Evolutionary conservation across 2,888 invertebrate species (phyloP), one percentile per base, ranked within the genome.

Genomic region (Leucozona laternaria): DNA sequence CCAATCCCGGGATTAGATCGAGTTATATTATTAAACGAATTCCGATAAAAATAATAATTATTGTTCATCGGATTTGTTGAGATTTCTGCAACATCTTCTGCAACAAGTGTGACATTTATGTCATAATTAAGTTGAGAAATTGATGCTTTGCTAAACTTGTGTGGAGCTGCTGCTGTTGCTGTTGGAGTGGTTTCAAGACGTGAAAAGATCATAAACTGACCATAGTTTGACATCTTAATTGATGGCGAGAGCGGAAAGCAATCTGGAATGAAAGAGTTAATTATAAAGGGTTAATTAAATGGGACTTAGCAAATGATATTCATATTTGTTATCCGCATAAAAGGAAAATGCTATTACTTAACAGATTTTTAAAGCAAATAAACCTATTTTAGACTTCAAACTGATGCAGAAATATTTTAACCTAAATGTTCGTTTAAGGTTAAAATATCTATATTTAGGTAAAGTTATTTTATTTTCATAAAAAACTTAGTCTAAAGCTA

Each of bases 1-100:
- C 85, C 62, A 70, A 70, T 81, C 62, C 75, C 28, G 58, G 64
- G 78, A 86, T 86, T 81, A 78, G 77, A 81, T 53, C 50, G 37
- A 78, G 50, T 78, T 50, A 71, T 79, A 73, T 55, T 60, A 28
- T 37, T 58, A 43, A 78, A 73, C 60, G 55, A 77, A 48, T 85
- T 68, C 31, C 31, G 43, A 78, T 77, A 68, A 73, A 20, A 66
- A 66, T 66, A 66, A 66, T 66, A 66, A 66, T 48, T 66, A 66
- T 68, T 73, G 77, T 48, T 78, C 70, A 73, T 78, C 58, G 31
- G 45, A 60, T 53, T 71, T 48, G 15, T 13, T 34, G 13, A 17
- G 40, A 45, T 15, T 57, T 22, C 34, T 45, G n/a, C n/a, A 60
- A 68, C 72, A 76, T 70, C 45, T 53, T 70, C 45, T 53, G 66